These are phyloP conservation scores for Lophochroa leadbeateri DNA, from an alignment of 2,113 vertebrate species.

Conservation along the genomic window DNA sequence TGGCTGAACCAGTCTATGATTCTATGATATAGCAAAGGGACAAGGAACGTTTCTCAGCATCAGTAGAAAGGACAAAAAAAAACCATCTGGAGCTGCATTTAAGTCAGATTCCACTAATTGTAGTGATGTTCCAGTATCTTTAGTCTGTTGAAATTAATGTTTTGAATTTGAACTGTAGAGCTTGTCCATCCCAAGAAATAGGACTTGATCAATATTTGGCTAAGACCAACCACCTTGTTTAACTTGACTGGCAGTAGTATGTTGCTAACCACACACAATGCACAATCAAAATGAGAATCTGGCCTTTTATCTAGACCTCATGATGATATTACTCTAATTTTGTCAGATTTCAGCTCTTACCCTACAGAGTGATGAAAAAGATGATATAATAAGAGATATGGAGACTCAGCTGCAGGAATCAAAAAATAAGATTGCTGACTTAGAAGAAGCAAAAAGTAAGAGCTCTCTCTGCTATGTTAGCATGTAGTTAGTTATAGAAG, in stretches of 20 bases:
- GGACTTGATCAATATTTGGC: neutral
- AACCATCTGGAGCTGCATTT: neutral
- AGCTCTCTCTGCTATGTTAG: slow-evolving; percentile 6
- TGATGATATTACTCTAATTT: slow-evolving; percentile 19
- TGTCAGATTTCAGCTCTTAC: slow-evolving; percentile 80
- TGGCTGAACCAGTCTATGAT: neutral
- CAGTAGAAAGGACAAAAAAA: neutral
- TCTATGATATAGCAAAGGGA: neutral
- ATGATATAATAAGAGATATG: slow-evolving; percentile 76
- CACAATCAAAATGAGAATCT: neutral
- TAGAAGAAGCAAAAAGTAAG: slow-evolving; percentile 85
- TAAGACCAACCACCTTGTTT: neutral
- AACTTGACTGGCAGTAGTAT: neutral
- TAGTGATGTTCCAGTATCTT: neutral
- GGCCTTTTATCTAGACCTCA: neutral
- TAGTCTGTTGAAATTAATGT: neutral
- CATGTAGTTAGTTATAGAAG: neutral
- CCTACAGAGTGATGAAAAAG: slow-evolving; percentile 74
- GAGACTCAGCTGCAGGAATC: slow-evolving; percentile 77
- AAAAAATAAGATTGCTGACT: slow-evolving; percentile 70
- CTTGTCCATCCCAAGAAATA: neutral
- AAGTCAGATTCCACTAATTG: neutral
- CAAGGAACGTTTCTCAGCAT: neutral
- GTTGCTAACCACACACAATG: neutral
- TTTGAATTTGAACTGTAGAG: neutral